Percentiles rank a stretch among this genome's conserved stretches.
Evolutionary conservation across 2,888 invertebrate species (phyloP).

Genomic region (Eulithis prunata): DNA sequence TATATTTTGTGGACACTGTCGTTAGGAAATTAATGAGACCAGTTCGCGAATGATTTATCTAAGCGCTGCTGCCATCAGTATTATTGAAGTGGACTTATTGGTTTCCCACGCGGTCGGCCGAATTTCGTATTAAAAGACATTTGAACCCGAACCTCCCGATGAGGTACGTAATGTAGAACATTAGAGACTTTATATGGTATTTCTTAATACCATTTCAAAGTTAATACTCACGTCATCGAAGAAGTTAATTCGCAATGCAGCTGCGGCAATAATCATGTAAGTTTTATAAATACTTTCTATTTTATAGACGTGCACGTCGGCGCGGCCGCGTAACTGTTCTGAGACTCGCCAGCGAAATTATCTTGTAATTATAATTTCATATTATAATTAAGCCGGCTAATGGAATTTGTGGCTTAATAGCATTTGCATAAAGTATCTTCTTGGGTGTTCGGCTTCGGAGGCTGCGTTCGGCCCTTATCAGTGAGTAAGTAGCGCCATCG

Average conservation of each 20-base stretch:
- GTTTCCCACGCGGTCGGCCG: slow-evolving; percentile 74
- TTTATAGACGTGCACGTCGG: slow-evolving; percentile 68
- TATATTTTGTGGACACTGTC: slow-evolving; percentile 75
- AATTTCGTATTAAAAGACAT: slow-evolving; percentile 66
- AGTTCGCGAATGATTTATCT: slow-evolving; percentile 75
- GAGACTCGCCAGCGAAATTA: slow-evolving; percentile 77
- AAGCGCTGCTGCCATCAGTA: slow-evolving; percentile 67
- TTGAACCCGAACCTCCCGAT: slow-evolving; percentile 48
- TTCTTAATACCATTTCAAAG: slow-evolving; percentile 79
- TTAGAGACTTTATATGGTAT: slow-evolving; percentile 75
- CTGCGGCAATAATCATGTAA: slow-evolving; percentile 59
- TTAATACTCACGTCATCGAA: slow-evolving; percentile 57
- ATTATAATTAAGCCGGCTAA: slow-evolving; percentile 71
- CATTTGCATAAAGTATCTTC: slow-evolving; percentile 75
- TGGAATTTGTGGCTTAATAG: slow-evolving; percentile 73
- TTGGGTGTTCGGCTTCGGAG: slow-evolving; percentile 66
- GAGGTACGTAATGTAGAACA: slow-evolving; percentile 48
- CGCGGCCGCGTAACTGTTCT: slow-evolving; percentile 76
- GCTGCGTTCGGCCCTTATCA: slow-evolving; percentile 74
- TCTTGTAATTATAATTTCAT: slow-evolving; percentile 82
- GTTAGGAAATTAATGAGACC: slow-evolving; percentile 80
- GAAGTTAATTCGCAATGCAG: slow-evolving; percentile 56
- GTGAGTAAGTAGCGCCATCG: slow-evolving; percentile 80
- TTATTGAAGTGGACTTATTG: slow-evolving; percentile 72
- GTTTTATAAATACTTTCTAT: slow-evolving; percentile 71